A percentile compares a stretch with the other conserved stretches of the same genome.
phyloP scores from a whole-genome alignment of 1,140 invertebrate genomes.

The Drosophila obscura region DNA sequence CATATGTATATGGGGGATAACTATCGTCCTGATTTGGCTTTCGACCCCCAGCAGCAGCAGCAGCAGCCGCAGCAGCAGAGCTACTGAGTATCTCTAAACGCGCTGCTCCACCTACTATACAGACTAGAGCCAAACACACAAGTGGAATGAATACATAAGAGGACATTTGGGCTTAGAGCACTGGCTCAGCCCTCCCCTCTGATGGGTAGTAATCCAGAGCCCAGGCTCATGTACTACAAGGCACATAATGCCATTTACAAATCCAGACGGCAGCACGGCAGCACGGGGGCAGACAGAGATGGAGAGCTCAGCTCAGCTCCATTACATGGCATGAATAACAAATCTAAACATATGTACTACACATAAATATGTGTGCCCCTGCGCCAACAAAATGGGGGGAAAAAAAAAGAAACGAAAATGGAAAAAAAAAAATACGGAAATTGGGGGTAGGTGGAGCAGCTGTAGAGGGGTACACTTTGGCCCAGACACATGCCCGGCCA shows the following conservation, averaged over 20 bases:
- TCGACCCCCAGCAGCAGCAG: no score
- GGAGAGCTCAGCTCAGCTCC: constrained; percentile 45
- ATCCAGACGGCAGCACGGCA: not conserved
- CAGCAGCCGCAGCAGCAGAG: no score
- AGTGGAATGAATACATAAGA: constrained; percentile 33
- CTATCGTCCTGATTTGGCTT: no score
- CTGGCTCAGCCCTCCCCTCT: not conserved
- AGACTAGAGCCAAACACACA: not conserved
- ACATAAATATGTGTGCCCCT: constrained; percentile 59
- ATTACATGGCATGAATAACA: constrained; percentile 70
- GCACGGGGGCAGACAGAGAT: constrained; percentile 11
- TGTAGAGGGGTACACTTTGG: constrained; percentile 16
- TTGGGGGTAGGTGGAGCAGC: no score
- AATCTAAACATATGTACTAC: constrained; percentile 81
- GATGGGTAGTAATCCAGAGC: constrained; percentile 34
- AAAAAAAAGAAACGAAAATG: constrained; percentile 34
- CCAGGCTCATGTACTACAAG: constrained; percentile 39
- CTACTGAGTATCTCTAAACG: no score
- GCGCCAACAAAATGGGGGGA: constrained; percentile 21
- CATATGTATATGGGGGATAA: no score
- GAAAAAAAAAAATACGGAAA: constrained; percentile 31
- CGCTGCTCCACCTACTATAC: no score
- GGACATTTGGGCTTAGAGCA: constrained; percentile 41
- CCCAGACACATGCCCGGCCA: constrained; percentile 37
- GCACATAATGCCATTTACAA: constrained; percentile 63